phyloP scores from a whole-genome alignment of 2,113 vertebrate species.

The Maccullochella peelii region DNA sequence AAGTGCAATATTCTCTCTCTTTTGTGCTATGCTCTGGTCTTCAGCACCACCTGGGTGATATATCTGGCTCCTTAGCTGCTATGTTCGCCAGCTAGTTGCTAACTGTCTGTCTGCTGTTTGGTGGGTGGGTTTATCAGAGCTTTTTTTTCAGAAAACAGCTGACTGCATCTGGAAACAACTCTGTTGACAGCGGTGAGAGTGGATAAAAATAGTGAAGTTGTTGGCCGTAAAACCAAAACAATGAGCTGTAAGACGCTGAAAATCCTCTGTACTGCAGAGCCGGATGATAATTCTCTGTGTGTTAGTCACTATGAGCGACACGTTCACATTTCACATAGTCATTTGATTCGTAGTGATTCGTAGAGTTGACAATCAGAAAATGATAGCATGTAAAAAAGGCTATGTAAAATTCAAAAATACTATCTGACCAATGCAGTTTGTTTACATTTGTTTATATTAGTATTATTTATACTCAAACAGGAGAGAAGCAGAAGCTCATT shows the following conservation, averaged over 20 bases:
- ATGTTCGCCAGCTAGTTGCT: too few relatives aligned
- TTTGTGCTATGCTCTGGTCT: background rate
- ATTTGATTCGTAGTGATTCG: background rate
- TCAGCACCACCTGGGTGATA: background rate
- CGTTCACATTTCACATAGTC: background rate
- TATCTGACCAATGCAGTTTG: conserved; percentile 9
- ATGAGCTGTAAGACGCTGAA: background rate
- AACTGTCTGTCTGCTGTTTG: background rate
- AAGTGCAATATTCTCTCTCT: background rate
- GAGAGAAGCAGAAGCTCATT: conserved; percentile 86
- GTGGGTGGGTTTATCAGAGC: background rate
- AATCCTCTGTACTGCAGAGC: background rate
- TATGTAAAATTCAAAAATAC: background rate
- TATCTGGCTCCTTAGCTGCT: background rate
- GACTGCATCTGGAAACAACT: background rate
- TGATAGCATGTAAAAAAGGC: background rate
- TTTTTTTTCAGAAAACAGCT: background rate
- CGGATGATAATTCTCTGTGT: background rate
- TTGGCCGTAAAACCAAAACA: background rate
- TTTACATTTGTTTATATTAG: background rate
- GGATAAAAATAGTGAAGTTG: background rate
- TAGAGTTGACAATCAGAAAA: background rate
- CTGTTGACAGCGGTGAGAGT: background rate
- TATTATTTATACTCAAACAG: conserved; percentile 69
- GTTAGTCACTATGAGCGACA: background rate